Base-by-base conservation (phyloP, 1,140 invertebrate species). In the Tachypleus tridentatus region DNA sequence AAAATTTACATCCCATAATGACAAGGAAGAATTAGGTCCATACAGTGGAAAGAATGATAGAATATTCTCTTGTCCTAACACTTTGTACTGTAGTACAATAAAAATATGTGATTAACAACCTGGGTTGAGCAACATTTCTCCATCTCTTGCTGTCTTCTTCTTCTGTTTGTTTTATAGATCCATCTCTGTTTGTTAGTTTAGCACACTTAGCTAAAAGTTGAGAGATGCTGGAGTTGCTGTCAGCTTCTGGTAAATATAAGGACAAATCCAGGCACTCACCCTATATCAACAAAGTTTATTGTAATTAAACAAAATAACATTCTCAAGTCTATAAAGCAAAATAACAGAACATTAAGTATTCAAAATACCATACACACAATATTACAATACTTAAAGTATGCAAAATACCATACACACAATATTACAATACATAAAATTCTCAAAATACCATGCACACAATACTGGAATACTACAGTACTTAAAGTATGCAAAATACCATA, bases 241-340 rank as follows among this genome's bases (percentile, higher is more conserved):
- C 92, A 6, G 90, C 89, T 79, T 95, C 91, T 1, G 93, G 93
- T 57, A 97, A 80, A 75, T 89, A 95, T 53, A 97, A 79, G 60
- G 87, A 86, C 73, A 95, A 83, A 76, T 94, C 92, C 51, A 94
- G 85, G 65, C 88, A 89, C 77, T 97, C 93, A 6, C 91, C 93
- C 82, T 85, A 71, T 58, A 70, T 74, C 67, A 65, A 7, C 29
- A 10, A 60, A 57, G 51, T 54, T 54, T 10, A 51, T 10, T 49
- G 47, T 11, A 48, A 49, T n/a, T 7, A 54, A 54, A 8, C 7
- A 54, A 54, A 54, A 0, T 8, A 8, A n/a, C 7, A 54, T n/a
- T 8, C 7, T n/a, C 7, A 8, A 9, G 8, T 49, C 49, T 61
- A 10, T 54, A n/a, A 54, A 54, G n/a, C n/a, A 8, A n/a, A 54